Evolutionary conservation across 1,140 invertebrate genomes (phyloP), one percentile per base, ranked within the genome.

Genomic region (Luehdorfia chinensis): DNA sequence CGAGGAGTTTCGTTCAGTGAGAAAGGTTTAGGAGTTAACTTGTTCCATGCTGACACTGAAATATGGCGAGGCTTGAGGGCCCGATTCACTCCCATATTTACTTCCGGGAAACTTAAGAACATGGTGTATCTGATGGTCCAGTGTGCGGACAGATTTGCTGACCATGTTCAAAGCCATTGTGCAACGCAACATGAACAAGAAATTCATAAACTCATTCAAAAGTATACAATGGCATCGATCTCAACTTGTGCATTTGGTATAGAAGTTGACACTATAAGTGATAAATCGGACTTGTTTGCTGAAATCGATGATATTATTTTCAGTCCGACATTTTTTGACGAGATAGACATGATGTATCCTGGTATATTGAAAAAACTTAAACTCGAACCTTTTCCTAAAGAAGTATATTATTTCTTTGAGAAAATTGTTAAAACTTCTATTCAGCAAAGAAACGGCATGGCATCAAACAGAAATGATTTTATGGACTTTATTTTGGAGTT

Each of bases 161-260:
- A 68, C 75, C 32, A 21, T 89, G 1, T 45, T 77, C 1, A 54
- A 78, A 6, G 81, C 69, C 21, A n/a, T n/a, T n/a, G n/a, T n/a
- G n/a, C n/a, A n/a, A n/a, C n/a, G n/a, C n/a, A n/a, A n/a, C n/a
- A n/a, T n/a, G n/a, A n/a, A n/a, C n/a, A n/a, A n/a, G n/a, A n/a
- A n/a, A n/a, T n/a, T n/a, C n/a, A n/a, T n/a, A n/a, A n/a, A n/a
- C n/a, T n/a, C n/a, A n/a, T n/a, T n/a, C n/a, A n/a, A n/a, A n/a
- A n/a, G n/a, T 87, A 84, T 28, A 64, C 84, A 0, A 60, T 89
- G 16, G 75, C 86, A 0, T 80, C 85, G 0, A 90, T 91, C 7
- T 80, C 87, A 8, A 84, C 81, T 2, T 89, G 87, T 54, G 89
- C 89, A 4, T 91, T 90, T 54, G 90, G 90, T n/a, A 47, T 91